These are phyloP conservation scores for Enchytraeus crypticus DNA, from an alignment of 2,888 invertebrate genomes.

Conservation along the genomic window DNA sequence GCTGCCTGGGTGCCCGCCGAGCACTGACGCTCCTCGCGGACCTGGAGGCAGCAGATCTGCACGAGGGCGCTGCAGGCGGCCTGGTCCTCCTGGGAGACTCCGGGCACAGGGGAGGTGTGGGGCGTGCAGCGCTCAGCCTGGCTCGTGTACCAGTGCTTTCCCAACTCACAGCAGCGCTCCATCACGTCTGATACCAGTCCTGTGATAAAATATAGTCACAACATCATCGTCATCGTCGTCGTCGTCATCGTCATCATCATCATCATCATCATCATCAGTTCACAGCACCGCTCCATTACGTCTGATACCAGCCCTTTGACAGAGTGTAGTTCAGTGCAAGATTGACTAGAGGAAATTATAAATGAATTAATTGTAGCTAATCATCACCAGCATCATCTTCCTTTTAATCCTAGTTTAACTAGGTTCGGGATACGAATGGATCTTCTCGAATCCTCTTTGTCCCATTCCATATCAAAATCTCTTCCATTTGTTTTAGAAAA, in stretches of 20 bases:
- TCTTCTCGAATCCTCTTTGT: too few relatives aligned
- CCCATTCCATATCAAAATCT: too few relatives aligned
- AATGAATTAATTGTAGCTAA: background rate
- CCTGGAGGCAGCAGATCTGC: slow-evolving; percentile 41
- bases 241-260: background rate
- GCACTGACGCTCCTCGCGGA: slow-evolving; percentile 37
- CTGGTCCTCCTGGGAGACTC: slow-evolving; percentile 27
- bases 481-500: too few relatives aligned
- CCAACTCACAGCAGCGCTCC: slow-evolving; percentile 35
- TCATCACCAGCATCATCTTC: too few relatives aligned
- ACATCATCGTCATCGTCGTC: background rate
- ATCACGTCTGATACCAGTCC: slow-evolving; percentile 28
- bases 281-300: background rate
- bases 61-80: slow-evolving; percentile 27
- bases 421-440: too few relatives aligned
- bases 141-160: slow-evolving; percentile 33
- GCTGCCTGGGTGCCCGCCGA: slow-evolving; percentile 33
- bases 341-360: too few relatives aligned
- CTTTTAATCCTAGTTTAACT: too few relatives aligned
- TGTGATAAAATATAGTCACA: slow-evolving; percentile 18
- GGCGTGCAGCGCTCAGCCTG: slow-evolving; percentile 31
- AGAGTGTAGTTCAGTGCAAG: background rate
- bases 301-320: background rate
- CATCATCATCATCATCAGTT: background rate
- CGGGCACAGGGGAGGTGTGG: slow-evolving; percentile 28